Percentiles rank a stretch among this genome's conserved stretches.
Evolutionary conservation across 2,797 vertebrate genomes (phyloP).

Genomic region (Channallabes apus): DNA sequence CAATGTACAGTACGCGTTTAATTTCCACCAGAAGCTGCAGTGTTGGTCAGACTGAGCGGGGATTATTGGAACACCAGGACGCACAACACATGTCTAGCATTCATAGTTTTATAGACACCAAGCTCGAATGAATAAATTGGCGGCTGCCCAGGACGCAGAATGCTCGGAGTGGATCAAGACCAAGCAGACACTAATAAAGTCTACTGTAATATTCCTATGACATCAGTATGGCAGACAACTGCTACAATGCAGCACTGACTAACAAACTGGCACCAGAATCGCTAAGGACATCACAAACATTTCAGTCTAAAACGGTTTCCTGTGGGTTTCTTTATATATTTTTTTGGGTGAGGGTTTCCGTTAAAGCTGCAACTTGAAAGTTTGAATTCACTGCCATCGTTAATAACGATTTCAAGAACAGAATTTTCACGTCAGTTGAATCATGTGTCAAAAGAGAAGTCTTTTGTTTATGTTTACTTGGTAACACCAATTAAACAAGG

Average conservation of each 20-base stretch:
- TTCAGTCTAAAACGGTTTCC: not conserved
- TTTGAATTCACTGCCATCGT: not conserved
- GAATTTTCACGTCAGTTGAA: not conserved
- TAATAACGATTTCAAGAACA: not conserved
- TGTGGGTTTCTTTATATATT: too few relatives aligned
- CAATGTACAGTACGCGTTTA: too few relatives aligned
- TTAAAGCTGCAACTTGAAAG: not conserved
- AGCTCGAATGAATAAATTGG: too few relatives aligned
- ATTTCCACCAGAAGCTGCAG: too few relatives aligned
- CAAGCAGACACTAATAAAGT: not conserved
- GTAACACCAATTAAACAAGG: not conserved
- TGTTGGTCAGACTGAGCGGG: too few relatives aligned
- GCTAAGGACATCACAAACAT: not conserved
- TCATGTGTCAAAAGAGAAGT: not conserved
- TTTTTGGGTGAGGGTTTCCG: not conserved
- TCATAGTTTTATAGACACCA: too few relatives aligned
- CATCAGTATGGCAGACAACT: not conserved
- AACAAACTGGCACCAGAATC: not conserved
- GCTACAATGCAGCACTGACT: not conserved
- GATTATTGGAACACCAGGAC: too few relatives aligned
- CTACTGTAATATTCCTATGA: not conserved
- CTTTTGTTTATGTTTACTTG: not conserved
- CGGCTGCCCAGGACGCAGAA: too few relatives aligned
- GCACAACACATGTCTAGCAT: too few relatives aligned
- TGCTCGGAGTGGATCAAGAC: too few relatives aligned